These are phyloP conservation scores for Phalacrocorax pelagicus DNA, from an alignment of 2,113 vertebrate genomes.

Conservation along the genomic window DNA sequence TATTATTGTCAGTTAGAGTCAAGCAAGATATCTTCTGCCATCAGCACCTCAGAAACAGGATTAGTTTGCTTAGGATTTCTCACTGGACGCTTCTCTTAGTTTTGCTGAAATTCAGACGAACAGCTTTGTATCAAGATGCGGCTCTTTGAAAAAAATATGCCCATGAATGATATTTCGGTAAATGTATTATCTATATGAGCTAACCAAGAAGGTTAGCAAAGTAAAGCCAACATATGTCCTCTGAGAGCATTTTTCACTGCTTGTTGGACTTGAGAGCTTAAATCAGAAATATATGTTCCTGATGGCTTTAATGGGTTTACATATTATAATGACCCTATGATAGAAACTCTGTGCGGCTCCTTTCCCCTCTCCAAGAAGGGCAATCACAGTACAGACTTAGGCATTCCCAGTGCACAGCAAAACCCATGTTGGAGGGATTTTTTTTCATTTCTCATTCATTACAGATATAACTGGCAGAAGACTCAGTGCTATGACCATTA, in stretches of 20 bases:
- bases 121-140: neutral
- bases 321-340: neutral
- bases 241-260: neutral
- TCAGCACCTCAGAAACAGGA: slow-evolving; percentile 29
- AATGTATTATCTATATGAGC: neutral
- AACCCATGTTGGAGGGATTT: neutral
- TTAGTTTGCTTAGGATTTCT: neutral
- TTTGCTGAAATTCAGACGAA: neutral
- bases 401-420: rapidly evolving
- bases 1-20: slow-evolving; percentile 20
- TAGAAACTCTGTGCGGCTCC: neutral
- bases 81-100: neutral
- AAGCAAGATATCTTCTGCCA: neutral
- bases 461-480: neutral
- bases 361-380: neutral
- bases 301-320: neutral
- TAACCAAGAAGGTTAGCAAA: neutral
- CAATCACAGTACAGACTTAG: neutral
- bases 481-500: neutral
- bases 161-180: neutral
- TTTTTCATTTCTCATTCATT: neutral
- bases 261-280: neutral
- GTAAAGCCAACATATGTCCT: neutral
- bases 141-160: neutral
- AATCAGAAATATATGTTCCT: neutral